Evolutionary conservation across 64 coral and sea anemone species (phyloP), one percentile per base, ranked within the genome.

Genomic region (Montipora foliosa): DNA sequence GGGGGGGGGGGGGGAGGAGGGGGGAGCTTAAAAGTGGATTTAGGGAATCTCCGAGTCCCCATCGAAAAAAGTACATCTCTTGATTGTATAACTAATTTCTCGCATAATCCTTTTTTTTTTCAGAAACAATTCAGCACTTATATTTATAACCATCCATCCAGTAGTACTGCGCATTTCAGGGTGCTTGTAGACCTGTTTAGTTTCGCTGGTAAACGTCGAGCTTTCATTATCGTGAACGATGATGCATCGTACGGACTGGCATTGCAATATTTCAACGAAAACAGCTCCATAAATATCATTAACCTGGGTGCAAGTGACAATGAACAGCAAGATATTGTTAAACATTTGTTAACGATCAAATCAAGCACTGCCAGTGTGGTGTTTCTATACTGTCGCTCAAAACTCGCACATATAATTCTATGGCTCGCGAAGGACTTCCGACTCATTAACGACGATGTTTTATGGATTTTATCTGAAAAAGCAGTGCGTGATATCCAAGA

Each of bases 381-480:
- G 14, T 95, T 82, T 74, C 77, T 95, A 0, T 67, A 77, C 87
- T 87, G 94, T 10, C 22, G 88, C 25, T 77, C 78, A 76, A 67
- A 81, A 16, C 68, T 92, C 11, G 90, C 94, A 21, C 82, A 89
- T 5, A 49, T 74, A 14, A 60, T 95, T 76, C 77, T 95, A 11
- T 95, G 94, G 94, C 68, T 60, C 22, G 94, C 94, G 17, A 95
- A 84, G 49, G 94, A 95, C 73, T 92, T 91, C 69, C 52, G 90
- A 60, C 84, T 95, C 47, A 85, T 92, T 44, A 79, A 85, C 15
- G 84, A 95, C 15, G 44, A 85, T 6, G 81, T 82, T 68, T 83
- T 95, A 49, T 95, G 94, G 94, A 83, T 96, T 79, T 22, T 96
- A n/a, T 96, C 95, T 17, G 91, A 96, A 52, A 85, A 88, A 67